Base-by-base conservation (phyloP, 1,140 invertebrate genomes). In the Piezodorus guildinii region DNA sequence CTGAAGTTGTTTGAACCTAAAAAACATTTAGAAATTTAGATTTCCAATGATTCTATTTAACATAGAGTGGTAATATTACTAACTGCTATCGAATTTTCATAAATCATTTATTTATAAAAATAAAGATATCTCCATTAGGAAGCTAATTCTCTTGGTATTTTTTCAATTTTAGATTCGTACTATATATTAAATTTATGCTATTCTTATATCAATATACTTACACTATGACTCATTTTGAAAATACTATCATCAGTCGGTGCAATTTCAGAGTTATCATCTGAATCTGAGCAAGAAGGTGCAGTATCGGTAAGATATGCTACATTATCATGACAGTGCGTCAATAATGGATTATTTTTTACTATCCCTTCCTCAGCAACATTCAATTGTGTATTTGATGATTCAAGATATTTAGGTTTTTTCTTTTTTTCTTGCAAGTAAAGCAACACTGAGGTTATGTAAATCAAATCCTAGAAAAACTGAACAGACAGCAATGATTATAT, bases 391-490 rank as follows among this genome's bases (percentile, higher is more conserved):
- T 27, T 68, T 59, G 17, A 49, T 17, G 49, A 65, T 63, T 34
- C 61, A 44, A 45, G 51, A 56, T 65, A n/a, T 44, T 65, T 51
- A 45, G 44, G 52, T 46, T 68, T 54, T 43, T 60, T 60, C 46
- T 65, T 75, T 67, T 83, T 80, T 58, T 86, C 81, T 69, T 88
- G 86, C 9, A 93, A 72, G 70, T 90, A 92, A 0, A 91, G 76
- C 21, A 89, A 85, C 6, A 92, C 84, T 15, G 88, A 90, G 0
- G 86, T 84, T 3, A 91, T 83, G 69, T 92, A 93, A 67, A 90
- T 86, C 15, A 92, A n/a, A 75, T 0, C 88, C 88, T 5, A 93
- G 75, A 2, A 91, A 76, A 39, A 90, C 76, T 1, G 87, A 87
- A 67, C 86, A 88, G 12, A 90, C 78, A 14, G 85, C 89, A 52